phyloP scores from a whole-genome alignment of 2,888 invertebrate genomes.

The Mesoligia furuncula region DNA sequence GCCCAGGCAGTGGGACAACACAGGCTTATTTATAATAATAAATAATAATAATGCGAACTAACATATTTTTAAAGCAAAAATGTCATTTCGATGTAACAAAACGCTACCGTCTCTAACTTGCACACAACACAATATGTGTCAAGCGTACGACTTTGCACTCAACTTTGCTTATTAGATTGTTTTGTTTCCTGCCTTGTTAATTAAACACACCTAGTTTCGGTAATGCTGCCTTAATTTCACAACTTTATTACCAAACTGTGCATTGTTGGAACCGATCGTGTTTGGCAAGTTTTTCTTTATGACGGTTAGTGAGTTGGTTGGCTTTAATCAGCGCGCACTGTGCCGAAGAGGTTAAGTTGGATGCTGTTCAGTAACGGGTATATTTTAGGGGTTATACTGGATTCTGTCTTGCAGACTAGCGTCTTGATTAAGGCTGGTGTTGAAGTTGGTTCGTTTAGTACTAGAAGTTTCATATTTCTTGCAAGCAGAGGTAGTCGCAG shows the following conservation, averaged over 20 bases:
- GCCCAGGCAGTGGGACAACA: no score
- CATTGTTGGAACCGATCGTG: constrained; percentile 51
- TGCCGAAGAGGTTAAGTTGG: neutral
- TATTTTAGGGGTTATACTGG: constrained; percentile 11
- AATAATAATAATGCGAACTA: neutral
- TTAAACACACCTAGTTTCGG: constrained; percentile 75
- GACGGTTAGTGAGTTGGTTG: constrained; percentile 1
- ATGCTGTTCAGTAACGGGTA: neutral
- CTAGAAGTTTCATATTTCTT: neutral
- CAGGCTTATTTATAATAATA: no score
- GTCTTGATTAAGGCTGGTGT: neutral
- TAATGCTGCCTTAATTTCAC: constrained; percentile 66
- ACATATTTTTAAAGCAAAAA: neutral
- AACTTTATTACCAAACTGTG: constrained; percentile 61
- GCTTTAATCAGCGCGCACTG: constrained; percentile 7
- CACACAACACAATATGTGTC: constrained; percentile 62
- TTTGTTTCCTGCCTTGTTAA: constrained; percentile 82
- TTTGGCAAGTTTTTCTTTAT: constrained; percentile 52
- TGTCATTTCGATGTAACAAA: neutral
- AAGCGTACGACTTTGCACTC: constrained; percentile 80
- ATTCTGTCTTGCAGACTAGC: neutral
- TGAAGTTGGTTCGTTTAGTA: neutral
- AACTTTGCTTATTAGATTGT: constrained; percentile 86
- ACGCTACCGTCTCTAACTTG: constrained; percentile 54
- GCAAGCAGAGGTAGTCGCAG: neutral